Base-by-base conservation (phyloP, 2,113 vertebrate genomes). In the Onychostoma macrolepis region DNA sequence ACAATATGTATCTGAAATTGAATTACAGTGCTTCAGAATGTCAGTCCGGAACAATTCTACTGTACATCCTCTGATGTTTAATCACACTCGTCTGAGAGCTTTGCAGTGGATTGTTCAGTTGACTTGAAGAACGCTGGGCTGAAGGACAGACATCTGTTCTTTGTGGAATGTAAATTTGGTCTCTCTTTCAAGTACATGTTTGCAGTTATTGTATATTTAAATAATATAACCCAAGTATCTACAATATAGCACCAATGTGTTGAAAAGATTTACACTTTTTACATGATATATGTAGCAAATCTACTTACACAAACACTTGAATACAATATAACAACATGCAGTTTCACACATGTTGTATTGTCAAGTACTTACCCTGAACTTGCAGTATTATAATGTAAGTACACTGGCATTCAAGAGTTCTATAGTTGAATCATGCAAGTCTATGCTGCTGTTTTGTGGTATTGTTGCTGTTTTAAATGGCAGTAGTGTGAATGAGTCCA, bases 211-310 rank as follows among this genome's bases (percentile, higher is more conserved):
- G 33, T 80, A 24, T 4, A 53, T n/a, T 80, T 79, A 79, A 36
- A 36, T 79, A 79, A 33, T 3, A 80, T n/a, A 10, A 17, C 58
- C n/a, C 10, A 45, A 82, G 38, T 48, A 75, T 75, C 41, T 75
- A 45, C 24, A 75, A 17, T 75, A 45, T 82, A 82, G 80, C 80
- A 82, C 80, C 58, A 30, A 43, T 82, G 38, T 26, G 5, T 81
- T 45, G 8, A 24, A 80, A 65, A 17, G 5, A 43, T 67, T 45
- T 45, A 43, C 3, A 28, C 12, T 26, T 9, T 43, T 81, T 81
- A 65, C 38, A 45, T 79, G 36, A 12, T 43, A 82, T 17, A 26
- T n/a, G 36, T 80, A 61, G 17, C 30, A 80, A 61, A 61, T 65
- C 30, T 56, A 56, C 2, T 45, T 75, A 43, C 72, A 75, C 38